Conservation (phyloP, 1,140 invertebrate species). For the Andricus grossulariae region DNA sequence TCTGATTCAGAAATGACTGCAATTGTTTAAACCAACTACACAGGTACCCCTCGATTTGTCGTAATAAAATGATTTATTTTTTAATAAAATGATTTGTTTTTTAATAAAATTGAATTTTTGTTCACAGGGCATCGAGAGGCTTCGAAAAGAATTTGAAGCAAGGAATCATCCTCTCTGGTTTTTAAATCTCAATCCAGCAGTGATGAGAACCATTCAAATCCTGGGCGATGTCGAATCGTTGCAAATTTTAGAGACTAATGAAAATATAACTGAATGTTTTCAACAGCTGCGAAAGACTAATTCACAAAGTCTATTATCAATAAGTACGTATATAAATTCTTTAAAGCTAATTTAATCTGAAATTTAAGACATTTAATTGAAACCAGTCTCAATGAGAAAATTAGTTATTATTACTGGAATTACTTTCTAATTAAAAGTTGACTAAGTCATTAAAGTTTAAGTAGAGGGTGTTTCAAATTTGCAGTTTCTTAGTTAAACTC, state of each 20-base stretch:
- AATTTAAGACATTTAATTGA: too few species aligned
- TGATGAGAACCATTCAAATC: slow-evolving; percentile 52
- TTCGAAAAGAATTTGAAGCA: slow-evolving; percentile 63
- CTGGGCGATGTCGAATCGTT: slow-evolving; percentile 57
- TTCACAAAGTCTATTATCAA: neutral
- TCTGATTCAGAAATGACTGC: too few species aligned
- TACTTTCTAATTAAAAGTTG: slow-evolving; percentile 5
- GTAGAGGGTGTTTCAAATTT: neutral
- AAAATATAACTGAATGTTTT: slow-evolving; percentile 52
- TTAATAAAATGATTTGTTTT: neutral
- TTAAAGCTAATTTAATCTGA: neutral
- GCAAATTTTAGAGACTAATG: slow-evolving; percentile 56
- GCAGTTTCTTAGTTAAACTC: neutral
- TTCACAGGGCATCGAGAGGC: slow-evolving; percentile 67
- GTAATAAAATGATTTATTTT: neutral
- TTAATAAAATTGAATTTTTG: slow-evolving; percentile 35
- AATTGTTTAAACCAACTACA: too few species aligned
- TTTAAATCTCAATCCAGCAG: slow-evolving; percentile 58
- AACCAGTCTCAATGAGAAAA: too few species aligned
- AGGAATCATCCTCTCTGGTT: slow-evolving; percentile 67
- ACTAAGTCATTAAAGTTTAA: neutral
- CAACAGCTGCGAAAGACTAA: slow-evolving; percentile 41
- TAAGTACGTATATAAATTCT: neutral
- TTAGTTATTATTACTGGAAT: neutral
- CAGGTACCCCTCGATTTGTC: neutral